Conservation (phyloP, 2,888 invertebrate genomes). For the Synergus umbraculus region DNA sequence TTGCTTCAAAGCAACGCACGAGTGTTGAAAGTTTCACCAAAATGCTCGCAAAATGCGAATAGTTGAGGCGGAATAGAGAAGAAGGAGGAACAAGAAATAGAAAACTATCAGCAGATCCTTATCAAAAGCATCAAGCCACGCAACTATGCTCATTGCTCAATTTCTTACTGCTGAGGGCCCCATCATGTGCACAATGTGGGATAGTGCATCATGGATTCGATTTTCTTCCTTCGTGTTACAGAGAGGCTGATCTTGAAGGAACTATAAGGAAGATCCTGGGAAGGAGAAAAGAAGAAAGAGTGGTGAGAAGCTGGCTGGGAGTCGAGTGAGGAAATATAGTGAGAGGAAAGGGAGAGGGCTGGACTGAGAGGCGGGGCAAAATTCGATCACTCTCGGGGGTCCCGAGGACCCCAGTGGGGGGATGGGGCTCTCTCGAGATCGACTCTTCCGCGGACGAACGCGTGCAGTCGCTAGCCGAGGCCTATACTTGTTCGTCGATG, state of each 20-base stretch:
- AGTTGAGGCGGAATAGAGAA: too few species aligned
- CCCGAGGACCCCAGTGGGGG: conserved; percentile 59
- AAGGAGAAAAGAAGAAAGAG: conserved; percentile 46
- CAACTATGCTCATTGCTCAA: too few species aligned
- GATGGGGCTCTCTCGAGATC: conserved; percentile 66
- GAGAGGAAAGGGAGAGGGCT: conserved; percentile 54
- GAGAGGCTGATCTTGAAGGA: conserved; percentile 42
- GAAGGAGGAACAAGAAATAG: too few species aligned
- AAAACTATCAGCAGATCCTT: too few species aligned
- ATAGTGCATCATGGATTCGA: too few species aligned
- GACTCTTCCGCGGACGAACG: conserved; percentile 70
- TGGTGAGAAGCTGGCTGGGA: conserved; percentile 36
- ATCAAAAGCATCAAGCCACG: too few species aligned
- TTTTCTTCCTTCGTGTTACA: too few species aligned
- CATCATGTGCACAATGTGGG: too few species aligned
- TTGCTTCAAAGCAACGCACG: too few species aligned
- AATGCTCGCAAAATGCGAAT: too few species aligned
- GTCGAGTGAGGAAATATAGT: conserved; percentile 37
- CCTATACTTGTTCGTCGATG: conserved; percentile 73
- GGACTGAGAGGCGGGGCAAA: conserved; percentile 68
- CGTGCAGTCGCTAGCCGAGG: conserved; percentile 75
- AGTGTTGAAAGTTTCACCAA: too few species aligned
- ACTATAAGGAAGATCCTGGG: conserved; percentile 40
- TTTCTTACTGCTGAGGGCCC: too few species aligned
- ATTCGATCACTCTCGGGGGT: conserved; percentile 71